Base-by-base conservation (phyloP, 2,888 invertebrate species). In the Reticulitermes lucifugus region DNA sequence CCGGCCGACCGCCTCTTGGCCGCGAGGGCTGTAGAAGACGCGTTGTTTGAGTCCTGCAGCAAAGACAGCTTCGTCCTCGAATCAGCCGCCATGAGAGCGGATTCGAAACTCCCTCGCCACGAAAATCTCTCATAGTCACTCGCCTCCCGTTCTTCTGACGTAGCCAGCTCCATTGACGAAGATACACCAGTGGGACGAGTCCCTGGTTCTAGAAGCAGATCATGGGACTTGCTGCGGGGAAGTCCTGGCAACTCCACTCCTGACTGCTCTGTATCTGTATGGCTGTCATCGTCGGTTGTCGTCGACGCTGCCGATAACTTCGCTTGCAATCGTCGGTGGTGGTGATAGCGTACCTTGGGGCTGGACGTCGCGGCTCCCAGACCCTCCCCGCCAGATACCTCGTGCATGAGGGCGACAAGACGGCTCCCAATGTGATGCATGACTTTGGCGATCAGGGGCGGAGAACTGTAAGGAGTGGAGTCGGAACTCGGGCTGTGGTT, bases 101-200 rank as follows among this genome's bases (percentile, higher is more conserved):
- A 97, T 90, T 97, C 97, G 91, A 97, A 97, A 91, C 97, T 97
- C 88, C 97, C 97, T 87, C 97, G 94, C 97, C 97, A 97, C 89
- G 96, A 96, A 91, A 97, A 97, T 88, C 97, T 92, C 90, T 97
- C 97, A 92, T 96, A 95, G 89, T 97, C 97, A 92, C 96, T 97
- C 84, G 96, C 95, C 89, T 96, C 96, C 9, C 91, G 89, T 86
- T 90, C 90, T 51, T 84, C 84, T 90, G 89, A 94, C 93, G 35
- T 91, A 7, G 81, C 46, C n/a, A 81, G 81, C 46, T 81, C 81
- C 65, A 70, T 81, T 43, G 81, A 81, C 29, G 80, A 80, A 9
- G 81, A 81, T 91, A 92, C 92, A 71, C 92, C 91, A 88, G 92
- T 91, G 83, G 85, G 46, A 21, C 85, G 79, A 9, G 71, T 77